These are phyloP conservation scores for Phalacrocorax aristotelis DNA, from an alignment of 2,113 vertebrate genomes.

Conservation along the genomic window DNA sequence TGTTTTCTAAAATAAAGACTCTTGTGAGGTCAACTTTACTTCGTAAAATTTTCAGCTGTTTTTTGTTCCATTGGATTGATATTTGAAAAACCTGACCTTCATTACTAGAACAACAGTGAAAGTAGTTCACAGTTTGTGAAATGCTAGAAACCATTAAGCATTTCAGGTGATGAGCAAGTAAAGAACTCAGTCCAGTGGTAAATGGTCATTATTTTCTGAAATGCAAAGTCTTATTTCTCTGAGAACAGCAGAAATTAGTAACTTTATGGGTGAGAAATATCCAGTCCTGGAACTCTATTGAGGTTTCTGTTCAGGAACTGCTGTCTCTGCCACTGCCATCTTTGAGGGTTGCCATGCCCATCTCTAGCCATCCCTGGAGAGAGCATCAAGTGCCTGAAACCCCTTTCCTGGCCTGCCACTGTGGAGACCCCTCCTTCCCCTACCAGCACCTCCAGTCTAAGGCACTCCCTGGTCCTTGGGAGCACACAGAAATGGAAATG, in stretches of 20 bases:
- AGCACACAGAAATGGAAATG: background rate
- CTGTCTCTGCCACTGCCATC: background rate
- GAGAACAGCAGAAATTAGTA: background rate
- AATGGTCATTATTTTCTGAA: background rate
- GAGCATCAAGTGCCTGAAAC: background rate
- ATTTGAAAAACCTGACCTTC: background rate
- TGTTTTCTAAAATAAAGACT: background rate
- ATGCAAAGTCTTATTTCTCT: background rate
- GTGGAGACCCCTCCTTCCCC: background rate
- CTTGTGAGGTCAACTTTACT: background rate
- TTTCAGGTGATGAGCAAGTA: background rate
- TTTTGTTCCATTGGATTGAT: background rate
- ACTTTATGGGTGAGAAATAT: background rate
- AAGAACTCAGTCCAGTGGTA: background rate
- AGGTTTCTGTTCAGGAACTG: background rate
- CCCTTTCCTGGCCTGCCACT: background rate
- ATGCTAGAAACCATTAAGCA: background rate
- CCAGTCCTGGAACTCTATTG: background rate
- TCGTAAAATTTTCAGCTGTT: background rate
- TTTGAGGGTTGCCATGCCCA: background rate
- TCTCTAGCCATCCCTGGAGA: background rate
- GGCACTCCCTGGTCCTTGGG: background rate
- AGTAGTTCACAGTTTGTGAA: background rate
- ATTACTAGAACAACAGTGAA: background rate
- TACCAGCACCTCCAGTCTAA: background rate